Evolutionary conservation across 2,797 vertebrate genomes (phyloP), one percentile per base, ranked within the genome.

Genomic region (Falco berigora): DNA sequence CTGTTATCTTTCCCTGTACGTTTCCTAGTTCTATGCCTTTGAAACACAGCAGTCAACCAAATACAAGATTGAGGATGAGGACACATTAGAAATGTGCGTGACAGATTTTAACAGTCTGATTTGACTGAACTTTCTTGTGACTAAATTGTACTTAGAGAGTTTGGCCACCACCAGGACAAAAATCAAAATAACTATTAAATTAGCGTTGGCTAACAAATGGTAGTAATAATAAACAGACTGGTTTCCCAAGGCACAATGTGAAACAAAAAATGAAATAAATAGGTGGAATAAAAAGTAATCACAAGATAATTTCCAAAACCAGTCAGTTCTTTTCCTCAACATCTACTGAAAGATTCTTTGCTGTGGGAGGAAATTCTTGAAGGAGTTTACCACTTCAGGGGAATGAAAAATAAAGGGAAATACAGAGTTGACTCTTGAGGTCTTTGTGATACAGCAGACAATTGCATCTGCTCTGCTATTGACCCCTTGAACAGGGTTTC

Each of bases 391-490:
- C 84, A 68, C 81, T 96, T 64, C 64, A 80, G 75, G 61, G 63
- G 49, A 80, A 83, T 47, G 86, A 89, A 87, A 95, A 95, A 85
- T 40, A 68, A 93, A 74, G 46, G 40, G 89, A 96, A 97, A 93
- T 24, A 53, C 67, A 68, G 84, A 89, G 53, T 2, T 97, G 90
- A 68, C 75, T 92, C 72, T 89, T 0, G 1, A 87, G 84, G 71
- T 93, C 87, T 84, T 67, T 64, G 59, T 50, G 75, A 68, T 89
- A 52, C 61, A 77, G 84, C 64, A 95, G 86, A 91, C 68, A 91
- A 97, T 80, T 89, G 84, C 90, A 75, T 93, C 90, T 96, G 88
- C 86, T 96, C 84, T 92, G 80, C 68, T 80, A 61, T 52, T 94
- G 93, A 93, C 88, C 88, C 64, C 50, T 83, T 50, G 94, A 90